Evolutionary conservation across 2,888 invertebrate genomes (phyloP).

Genomic region (Brachylomia viminalis): DNA sequence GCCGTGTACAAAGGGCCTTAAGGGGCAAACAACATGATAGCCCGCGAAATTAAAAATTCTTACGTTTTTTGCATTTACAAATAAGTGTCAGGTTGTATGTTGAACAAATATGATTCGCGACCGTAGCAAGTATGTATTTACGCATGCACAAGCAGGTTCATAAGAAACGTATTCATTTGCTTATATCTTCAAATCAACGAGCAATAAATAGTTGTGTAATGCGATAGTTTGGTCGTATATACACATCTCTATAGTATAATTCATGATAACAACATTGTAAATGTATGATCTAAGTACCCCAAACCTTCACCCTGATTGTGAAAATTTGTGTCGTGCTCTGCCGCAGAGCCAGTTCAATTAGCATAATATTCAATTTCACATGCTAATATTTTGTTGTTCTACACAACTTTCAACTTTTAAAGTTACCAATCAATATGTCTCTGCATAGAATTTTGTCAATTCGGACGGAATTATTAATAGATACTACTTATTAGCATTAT

Average conservation of each 20-base stretch:
- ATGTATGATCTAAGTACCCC: conserved; percentile 8
- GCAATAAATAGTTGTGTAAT: conserved; percentile 4
- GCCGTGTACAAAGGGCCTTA: background rate
- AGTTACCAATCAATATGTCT: background rate
- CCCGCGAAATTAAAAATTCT: too few relatives aligned
- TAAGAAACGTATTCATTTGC: background rate
- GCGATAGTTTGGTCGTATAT: background rate
- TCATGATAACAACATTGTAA: conserved; percentile 12
- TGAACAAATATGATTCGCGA: too few relatives aligned
- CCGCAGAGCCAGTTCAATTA: too few relatives aligned
- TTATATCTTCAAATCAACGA: conserved; percentile 2
- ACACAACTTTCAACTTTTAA: background rate
- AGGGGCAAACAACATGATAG: too few relatives aligned
- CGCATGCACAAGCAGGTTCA: background rate
- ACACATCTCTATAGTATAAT: conserved; percentile 11
- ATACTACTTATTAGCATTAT: background rate
- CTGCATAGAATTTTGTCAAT: conserved; percentile 16
- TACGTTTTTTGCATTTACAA: too few relatives aligned
- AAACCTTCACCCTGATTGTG: conserved; percentile 21
- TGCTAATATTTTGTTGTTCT: background rate
- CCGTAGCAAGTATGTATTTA: too few relatives aligned
- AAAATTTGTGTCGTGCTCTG: too few relatives aligned
- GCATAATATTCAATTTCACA: conserved; percentile 6
- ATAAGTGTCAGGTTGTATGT: too few relatives aligned
- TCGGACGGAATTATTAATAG: conserved; percentile 3